Percentiles rank a stretch among this genome's conserved stretches.
Conservation (phyloP, 2,888 invertebrate species). For the Conistra vaccinii region DNA sequence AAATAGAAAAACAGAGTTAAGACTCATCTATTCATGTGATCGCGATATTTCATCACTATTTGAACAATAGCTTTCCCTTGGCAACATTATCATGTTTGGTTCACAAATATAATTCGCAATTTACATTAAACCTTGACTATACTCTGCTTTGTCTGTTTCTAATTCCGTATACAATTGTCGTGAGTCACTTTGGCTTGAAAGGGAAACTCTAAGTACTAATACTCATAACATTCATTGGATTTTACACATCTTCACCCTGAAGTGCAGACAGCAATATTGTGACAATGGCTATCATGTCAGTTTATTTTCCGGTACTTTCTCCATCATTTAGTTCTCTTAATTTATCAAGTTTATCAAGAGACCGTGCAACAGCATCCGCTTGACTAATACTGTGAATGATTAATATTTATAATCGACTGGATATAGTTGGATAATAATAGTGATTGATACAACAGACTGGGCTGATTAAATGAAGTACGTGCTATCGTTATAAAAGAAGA, state of each 20-base stretch:
- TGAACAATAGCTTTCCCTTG: conserved; percentile 15
- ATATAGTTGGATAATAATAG: background rate
- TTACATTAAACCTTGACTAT: conserved; percentile 49
- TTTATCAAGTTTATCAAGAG: conserved; percentile 23
- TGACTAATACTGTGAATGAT: conserved; percentile 4
- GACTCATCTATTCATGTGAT: background rate
- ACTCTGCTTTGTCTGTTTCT: conserved; percentile 55
- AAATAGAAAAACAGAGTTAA: background rate
- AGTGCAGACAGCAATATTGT: conserved; percentile 25
- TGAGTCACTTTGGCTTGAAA: conserved; percentile 58
- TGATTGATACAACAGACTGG: background rate
- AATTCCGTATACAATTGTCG: conserved; percentile 47
- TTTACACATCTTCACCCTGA: conserved; percentile 25
- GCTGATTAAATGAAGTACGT: background rate
- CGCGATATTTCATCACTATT: conserved; percentile 21
- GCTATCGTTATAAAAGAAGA: background rate
- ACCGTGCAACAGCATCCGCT: conserved; percentile 17
- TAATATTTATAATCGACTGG: background rate
- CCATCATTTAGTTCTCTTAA: conserved; percentile 24
- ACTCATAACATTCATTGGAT: conserved; percentile 35
- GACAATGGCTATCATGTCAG: conserved; percentile 16
- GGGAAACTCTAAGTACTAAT: conserved; percentile 48
- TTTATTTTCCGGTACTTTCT: conserved; percentile 28
- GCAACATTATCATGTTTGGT: conserved; percentile 40
- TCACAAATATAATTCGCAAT: conserved; percentile 31